phyloP scores from a whole-genome alignment of 1,140 invertebrate genomes.

The Bicyclus anynana region DNA sequence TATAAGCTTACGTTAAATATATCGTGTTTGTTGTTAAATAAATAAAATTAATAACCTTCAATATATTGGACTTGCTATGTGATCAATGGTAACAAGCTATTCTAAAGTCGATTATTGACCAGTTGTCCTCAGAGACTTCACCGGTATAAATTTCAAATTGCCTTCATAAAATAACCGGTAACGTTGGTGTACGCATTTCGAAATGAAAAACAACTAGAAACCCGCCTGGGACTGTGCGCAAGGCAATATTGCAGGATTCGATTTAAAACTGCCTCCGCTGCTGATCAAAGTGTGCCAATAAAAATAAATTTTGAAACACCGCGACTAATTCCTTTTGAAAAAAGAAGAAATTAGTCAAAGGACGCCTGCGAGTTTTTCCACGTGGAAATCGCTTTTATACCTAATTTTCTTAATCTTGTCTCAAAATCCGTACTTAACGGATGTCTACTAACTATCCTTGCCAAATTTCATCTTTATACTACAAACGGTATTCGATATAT shows the following conservation, averaged over 20 bases:
- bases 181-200: conserved; percentile 6
- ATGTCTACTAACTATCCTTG: no score
- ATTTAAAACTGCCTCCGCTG: conserved; percentile 1
- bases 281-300: conserved; percentile 4
- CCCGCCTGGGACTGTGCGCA: conserved; percentile 1
- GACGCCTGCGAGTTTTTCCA: no score
- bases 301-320: background rate
- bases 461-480: no score
- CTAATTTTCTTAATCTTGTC: no score
- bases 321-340: background rate
- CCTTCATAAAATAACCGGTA: conserved; percentile 8
- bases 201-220: conserved; percentile 7
- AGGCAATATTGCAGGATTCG: conserved; percentile 9
- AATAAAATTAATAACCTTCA: background rate
- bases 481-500: no score
- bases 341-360: background rate
- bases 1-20: no score
- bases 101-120: conserved; percentile 1
- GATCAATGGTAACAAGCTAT: background rate
- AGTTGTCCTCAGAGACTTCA: background rate
- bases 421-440: no score
- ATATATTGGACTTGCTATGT: background rate
- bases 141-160: conserved; percentile 7
- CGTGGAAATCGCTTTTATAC: no score
- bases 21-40: background rate